Percentiles rank a stretch among this genome's conserved stretches.
These are phyloP conservation scores for Diarsia rubi DNA, from an alignment of 2,888 invertebrate genomes.

Conservation along the genomic window DNA sequence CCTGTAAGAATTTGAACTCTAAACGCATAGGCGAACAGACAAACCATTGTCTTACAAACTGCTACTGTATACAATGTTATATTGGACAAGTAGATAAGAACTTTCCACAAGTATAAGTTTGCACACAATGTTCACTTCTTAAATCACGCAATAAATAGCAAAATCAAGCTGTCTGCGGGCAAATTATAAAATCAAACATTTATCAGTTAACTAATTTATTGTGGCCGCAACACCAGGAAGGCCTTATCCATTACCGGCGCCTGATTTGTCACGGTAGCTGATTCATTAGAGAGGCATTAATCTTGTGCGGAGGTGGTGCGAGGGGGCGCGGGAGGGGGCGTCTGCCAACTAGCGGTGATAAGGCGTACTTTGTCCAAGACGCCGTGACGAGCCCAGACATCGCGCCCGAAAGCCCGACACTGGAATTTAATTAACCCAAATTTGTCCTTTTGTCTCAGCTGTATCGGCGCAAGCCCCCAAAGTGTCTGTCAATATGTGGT, in stretches of 20 bases:
- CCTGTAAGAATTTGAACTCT: not conserved
- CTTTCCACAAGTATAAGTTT: not conserved
- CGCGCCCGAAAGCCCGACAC: constrained; percentile 80
- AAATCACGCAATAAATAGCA: constrained; percentile 9
- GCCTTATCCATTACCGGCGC: constrained; percentile 84
- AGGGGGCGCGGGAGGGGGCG: constrained; percentile 65
- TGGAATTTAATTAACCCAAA: constrained; percentile 88
- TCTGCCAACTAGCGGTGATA: constrained; percentile 81
- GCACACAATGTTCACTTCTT: not conserved
- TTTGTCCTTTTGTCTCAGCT: constrained; percentile 83
- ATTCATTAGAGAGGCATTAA: constrained; percentile 87
- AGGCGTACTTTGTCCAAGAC: constrained; percentile 85
- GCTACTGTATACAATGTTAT: not conserved
- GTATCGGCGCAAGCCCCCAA: constrained; percentile 70
- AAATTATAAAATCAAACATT: constrained; percentile 74
- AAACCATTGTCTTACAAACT: not conserved
- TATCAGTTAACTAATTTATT: constrained; percentile 80
- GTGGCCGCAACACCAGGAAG: constrained; percentile 81
- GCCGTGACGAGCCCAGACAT: constrained; percentile 82
- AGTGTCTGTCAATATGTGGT: constrained; percentile 79
- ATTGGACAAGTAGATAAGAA: not conserved
- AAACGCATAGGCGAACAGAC: not conserved
- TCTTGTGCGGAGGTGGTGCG: constrained; percentile 80
- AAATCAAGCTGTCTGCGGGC: constrained; percentile 37
- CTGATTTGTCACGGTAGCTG: constrained; percentile 88